Percentiles rank a stretch among this genome's conserved stretches.
phyloP scores from a whole-genome alignment of 2,888 invertebrate genomes.

The Aleiodes testaceus region DNA sequence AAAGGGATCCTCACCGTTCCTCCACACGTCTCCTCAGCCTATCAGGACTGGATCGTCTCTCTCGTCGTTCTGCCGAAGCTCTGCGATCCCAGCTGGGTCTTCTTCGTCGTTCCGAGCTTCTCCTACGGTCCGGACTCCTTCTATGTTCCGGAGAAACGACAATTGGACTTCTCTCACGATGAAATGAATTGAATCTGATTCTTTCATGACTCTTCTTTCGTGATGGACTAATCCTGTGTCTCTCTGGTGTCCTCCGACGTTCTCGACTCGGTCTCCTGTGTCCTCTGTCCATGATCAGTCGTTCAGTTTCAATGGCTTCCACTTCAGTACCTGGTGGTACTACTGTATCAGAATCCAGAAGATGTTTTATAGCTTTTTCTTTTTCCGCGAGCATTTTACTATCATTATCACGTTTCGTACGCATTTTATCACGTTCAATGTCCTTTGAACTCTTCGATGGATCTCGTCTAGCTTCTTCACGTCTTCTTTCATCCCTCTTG shows the following conservation, averaged over 20 bases:
- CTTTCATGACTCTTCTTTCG: constrained; percentile 55
- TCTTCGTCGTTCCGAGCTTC: constrained; percentile 49
- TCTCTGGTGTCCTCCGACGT: constrained; percentile 58
- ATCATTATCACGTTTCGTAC: constrained; percentile 66
- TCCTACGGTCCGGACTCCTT: constrained; percentile 54
- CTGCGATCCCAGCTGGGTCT: constrained; percentile 61
- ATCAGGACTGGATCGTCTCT: constrained; percentile 63
- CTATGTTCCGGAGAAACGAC: constrained; percentile 57
- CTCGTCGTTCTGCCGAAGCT: constrained; percentile 55
- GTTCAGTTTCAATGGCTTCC: constrained; percentile 67
- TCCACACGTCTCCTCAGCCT: constrained; percentile 60
- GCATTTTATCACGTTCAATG: constrained; percentile 68
- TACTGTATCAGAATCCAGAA: constrained; percentile 68
- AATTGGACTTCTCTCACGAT: constrained; percentile 46
- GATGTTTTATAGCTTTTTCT: constrained; percentile 69
- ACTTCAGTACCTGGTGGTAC: constrained; percentile 70
- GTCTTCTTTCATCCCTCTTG: constrained; percentile 61
- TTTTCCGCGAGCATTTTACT: constrained; percentile 69
- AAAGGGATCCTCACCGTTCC: constrained; percentile 65
- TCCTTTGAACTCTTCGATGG: constrained; percentile 69
- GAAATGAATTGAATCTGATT: constrained; percentile 50
- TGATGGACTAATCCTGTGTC: constrained; percentile 51
- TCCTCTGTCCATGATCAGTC: constrained; percentile 44
- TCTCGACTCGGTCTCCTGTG: constrained; percentile 49
- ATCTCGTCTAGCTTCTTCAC: constrained; percentile 65